Evolutionary conservation across 1,140 invertebrate genomes (phyloP).

Genomic region (Euura lappo): DNA sequence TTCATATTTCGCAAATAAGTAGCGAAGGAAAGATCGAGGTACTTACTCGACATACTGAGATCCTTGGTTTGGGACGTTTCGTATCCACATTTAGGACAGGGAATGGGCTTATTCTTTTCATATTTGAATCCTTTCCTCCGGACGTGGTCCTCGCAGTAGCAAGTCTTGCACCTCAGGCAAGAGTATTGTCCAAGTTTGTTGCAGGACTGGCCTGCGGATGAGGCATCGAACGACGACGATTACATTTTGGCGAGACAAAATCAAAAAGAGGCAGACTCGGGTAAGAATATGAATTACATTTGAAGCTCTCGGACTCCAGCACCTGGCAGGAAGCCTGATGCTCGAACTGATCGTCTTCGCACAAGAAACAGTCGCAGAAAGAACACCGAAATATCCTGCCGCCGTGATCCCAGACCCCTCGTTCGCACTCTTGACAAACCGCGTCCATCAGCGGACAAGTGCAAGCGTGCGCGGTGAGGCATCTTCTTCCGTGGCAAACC

Average conservation of each 20-base stretch:
- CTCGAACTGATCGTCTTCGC: constrained; percentile 98
- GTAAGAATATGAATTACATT: constrained; percentile 71
- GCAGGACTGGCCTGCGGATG: constrained; percentile 80
- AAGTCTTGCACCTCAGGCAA: constrained; percentile 92
- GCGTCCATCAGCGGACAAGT: constrained; percentile 88
- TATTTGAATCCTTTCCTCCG: constrained; percentile 92
- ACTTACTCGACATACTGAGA: constrained; percentile 93
- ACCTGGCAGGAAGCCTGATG: constrained; percentile 97
- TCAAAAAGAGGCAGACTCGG: background rate
- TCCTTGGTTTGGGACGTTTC: constrained; percentile 92
- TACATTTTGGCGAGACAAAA: background rate
- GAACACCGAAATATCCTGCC: constrained; percentile 91
- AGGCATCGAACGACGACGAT: constrained; percentile 28
- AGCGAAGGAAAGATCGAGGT: background rate
- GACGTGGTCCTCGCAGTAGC: constrained; percentile 97
- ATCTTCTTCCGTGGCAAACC: constrained; percentile 94
- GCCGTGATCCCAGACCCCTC: constrained; percentile 94
- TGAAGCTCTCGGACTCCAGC: constrained; percentile 90
- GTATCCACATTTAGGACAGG: constrained; percentile 94
- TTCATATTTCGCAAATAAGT: constrained; percentile 13
- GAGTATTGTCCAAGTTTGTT: constrained; percentile 94
- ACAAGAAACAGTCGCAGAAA: constrained; percentile 89
- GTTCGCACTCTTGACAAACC: constrained; percentile 88
- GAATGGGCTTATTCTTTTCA: constrained; percentile 85
- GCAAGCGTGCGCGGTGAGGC: constrained; percentile 90